Percentiles rank a stretch among this genome's conserved stretches.
Conservation (phyloP, 2,113 vertebrate genomes). For the Oenanthe melanoleuca region DNA sequence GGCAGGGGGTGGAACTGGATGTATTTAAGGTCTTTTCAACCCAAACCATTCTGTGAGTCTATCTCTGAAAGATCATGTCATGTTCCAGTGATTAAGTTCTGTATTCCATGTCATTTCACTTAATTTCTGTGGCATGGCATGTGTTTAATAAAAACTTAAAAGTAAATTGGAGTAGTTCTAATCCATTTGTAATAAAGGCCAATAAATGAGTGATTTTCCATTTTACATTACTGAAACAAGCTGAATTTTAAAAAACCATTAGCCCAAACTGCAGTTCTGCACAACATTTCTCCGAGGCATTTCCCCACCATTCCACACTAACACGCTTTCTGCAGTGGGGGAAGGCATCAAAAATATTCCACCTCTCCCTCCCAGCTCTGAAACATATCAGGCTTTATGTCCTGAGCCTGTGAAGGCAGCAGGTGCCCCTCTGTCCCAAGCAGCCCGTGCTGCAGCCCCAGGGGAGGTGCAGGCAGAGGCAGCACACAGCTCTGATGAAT, state of each 20-base stretch:
- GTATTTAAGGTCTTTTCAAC: neutral
- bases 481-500: neutral
- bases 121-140: neutral
- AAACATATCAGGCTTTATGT: neutral
- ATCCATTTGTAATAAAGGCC: neutral
- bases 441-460: neutral
- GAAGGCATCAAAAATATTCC: neutral
- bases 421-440: neutral
- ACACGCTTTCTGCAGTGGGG: fast-evolving
- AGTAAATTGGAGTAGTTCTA: neutral
- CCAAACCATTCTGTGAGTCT: neutral
- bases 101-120: neutral
- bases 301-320: neutral
- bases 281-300: neutral
- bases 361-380: neutral
- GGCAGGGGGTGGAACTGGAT: neutral
- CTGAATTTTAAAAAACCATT: neutral
- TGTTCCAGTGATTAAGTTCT: neutral
- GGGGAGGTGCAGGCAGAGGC: neutral
- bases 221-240: neutral
- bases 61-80: neutral
- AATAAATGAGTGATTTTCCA: neutral
- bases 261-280: neutral
- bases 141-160: neutral
- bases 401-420: neutral